Conservation (phyloP, 2,888 invertebrate species). For the Subacronicta megacephala region DNA sequence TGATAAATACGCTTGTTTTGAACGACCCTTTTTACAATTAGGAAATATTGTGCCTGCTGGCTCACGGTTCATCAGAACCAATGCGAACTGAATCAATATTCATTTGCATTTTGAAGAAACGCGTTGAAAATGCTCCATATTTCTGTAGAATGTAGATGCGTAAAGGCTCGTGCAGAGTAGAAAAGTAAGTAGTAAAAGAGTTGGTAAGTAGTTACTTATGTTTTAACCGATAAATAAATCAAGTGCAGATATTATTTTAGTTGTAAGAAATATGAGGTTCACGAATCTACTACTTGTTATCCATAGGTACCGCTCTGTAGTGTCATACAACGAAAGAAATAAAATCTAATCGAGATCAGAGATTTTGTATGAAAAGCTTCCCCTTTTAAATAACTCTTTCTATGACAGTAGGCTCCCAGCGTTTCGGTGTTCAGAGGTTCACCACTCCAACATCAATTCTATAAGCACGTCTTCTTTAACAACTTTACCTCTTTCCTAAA, state of each 20-base stretch:
- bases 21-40: conserved; percentile 30
- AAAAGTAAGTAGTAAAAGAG: no score
- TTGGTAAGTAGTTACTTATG: no score
- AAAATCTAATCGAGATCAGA: no score
- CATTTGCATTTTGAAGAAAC: conserved; percentile 8
- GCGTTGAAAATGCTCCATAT: background rate
- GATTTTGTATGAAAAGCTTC: no score
- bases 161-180: background rate
- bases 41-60: conserved; percentile 4
- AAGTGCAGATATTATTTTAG: no score
- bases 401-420: no score
- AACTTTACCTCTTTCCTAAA: conserved; percentile 17
- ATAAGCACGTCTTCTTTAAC: conserved; percentile 12
- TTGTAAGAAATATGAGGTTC: no score
- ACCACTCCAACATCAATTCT: conserved; percentile 12
- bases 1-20: conserved; percentile 57
- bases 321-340: no score
- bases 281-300: no score
- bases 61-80: conserved; percentile 1
- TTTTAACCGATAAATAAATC: no score
- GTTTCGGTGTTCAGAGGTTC: background rate
- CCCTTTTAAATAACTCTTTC: no score
- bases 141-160: background rate
- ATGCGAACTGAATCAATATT: conserved; percentile 9
- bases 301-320: no score